Percentiles rank a stretch among this genome's conserved stretches.
phyloP scores from a whole-genome alignment of 1,140 invertebrate species.

The Magallana gigas region DNA sequence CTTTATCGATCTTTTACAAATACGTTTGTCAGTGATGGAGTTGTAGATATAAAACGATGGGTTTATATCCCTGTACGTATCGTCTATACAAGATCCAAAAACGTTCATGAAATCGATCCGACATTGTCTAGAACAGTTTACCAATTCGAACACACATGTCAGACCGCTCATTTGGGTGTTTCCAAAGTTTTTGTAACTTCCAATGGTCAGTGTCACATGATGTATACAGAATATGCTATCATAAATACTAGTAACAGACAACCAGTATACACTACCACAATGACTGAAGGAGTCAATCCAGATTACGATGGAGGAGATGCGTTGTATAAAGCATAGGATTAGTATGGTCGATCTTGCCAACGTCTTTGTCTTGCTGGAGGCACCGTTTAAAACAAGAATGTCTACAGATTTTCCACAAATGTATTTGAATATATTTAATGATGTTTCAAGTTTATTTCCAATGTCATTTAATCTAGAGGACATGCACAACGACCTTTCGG shows the following conservation, averaged over 20 bases:
- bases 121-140: neutral
- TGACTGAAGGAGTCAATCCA: slow-evolving; percentile 40
- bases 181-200: slow-evolving; percentile 41
- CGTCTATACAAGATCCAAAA: neutral
- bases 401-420: slow-evolving; percentile 38
- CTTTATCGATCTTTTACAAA: slow-evolving; percentile 47
- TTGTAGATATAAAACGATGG: slow-evolving; percentile 45
- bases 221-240: slow-evolving; percentile 45
- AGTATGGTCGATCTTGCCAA: slow-evolving; percentile 30
- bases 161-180: slow-evolving; percentile 1
- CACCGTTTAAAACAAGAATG: neutral
- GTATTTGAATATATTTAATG: slow-evolving; percentile 1
- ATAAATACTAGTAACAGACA: slow-evolving; percentile 32
- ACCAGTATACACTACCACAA: slow-evolving; percentile 13
- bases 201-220: slow-evolving; percentile 46
- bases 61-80: slow-evolving; percentile 45
- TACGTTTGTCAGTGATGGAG: slow-evolving; percentile 49
- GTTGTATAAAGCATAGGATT: slow-evolving; percentile 41
- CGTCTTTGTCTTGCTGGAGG: neutral
- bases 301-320: slow-evolving; percentile 21
- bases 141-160: neutral
- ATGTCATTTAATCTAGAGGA: neutral
- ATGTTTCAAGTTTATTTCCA: neutral
- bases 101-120: neutral
- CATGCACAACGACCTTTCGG: neutral